Conservation (phyloP, 1,140 invertebrate genomes). For the Cydia pomonella region DNA sequence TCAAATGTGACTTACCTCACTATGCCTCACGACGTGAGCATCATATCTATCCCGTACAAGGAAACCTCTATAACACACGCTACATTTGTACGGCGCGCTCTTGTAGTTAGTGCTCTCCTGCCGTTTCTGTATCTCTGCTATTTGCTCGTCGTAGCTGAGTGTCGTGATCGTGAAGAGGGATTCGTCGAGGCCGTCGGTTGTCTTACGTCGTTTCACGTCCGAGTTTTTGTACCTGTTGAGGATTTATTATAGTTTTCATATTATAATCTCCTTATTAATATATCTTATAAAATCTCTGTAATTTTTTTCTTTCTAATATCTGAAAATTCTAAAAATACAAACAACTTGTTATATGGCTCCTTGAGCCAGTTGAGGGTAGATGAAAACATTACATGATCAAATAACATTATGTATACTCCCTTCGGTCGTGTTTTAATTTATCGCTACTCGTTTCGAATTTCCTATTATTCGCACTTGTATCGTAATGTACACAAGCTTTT, state of each 20-base stretch:
- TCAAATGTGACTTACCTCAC: conserved; percentile 37
- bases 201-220: conserved; percentile 57
- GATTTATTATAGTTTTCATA: too few relatives aligned
- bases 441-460: too few relatives aligned
- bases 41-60: conserved; percentile 56
- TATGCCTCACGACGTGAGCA: conserved; percentile 58
- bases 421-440: too few relatives aligned
- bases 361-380: too few relatives aligned
- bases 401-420: too few relatives aligned
- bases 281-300: too few relatives aligned
- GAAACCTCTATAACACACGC: conserved; percentile 60
- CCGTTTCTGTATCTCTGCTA: conserved; percentile 56
- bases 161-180: conserved; percentile 58
- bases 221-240: conserved; percentile 59
- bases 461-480: too few relatives aligned
- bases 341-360: neutral
- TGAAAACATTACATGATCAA: too few relatives aligned
- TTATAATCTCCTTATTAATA: too few relatives aligned
- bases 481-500: too few relatives aligned
- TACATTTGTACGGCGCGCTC: conserved; percentile 58
- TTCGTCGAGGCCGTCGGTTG: conserved; percentile 56
- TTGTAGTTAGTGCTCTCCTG: conserved; percentile 53
- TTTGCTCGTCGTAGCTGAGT: conserved; percentile 64
- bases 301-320: too few relatives aligned
- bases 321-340: too few relatives aligned